Conservation (phyloP, 64 coral and sea anemone species). For the Actinia tenebrosa region DNA sequence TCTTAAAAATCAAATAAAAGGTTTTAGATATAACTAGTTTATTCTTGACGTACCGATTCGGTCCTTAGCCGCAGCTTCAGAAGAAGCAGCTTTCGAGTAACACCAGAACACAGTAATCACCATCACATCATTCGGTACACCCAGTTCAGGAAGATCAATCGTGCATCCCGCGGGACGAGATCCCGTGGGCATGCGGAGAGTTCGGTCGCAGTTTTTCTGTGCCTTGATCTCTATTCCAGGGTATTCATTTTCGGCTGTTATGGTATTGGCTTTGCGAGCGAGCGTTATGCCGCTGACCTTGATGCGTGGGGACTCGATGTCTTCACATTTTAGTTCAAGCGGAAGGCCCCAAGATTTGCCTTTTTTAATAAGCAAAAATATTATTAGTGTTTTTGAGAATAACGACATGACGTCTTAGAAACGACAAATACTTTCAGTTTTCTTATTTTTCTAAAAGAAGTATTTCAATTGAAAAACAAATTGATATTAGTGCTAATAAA, state of each 20-base stretch:
- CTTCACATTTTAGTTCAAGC: conserved; percentile 23
- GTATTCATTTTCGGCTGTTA: conserved; percentile 8
- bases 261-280: neutral
- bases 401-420: too few species aligned
- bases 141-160: conserved; percentile 5
- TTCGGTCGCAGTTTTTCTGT: conserved; percentile 27
- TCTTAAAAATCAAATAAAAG: too few species aligned
- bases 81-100: neutral
- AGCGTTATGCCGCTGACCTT: conserved; percentile 36
- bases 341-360: conserved; percentile 30
- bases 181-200: neutral
- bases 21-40: too few species aligned
- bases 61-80: neutral
- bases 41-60: neutral
- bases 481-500: too few species aligned
- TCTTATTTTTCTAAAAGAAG: too few species aligned
- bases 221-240: conserved; percentile 38
- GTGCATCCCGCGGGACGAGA: conserved; percentile 23
- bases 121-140: conserved; percentile 17
- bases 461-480: too few species aligned
- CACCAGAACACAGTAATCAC: conserved; percentile 33
- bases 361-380: neutral
- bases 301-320: neutral
- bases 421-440: too few species aligned
- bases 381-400: too few species aligned